Percentiles rank a stretch among this genome's conserved stretches.
Conservation (phyloP, 2,888 invertebrate genomes). For the Heteromurus nitidus region DNA sequence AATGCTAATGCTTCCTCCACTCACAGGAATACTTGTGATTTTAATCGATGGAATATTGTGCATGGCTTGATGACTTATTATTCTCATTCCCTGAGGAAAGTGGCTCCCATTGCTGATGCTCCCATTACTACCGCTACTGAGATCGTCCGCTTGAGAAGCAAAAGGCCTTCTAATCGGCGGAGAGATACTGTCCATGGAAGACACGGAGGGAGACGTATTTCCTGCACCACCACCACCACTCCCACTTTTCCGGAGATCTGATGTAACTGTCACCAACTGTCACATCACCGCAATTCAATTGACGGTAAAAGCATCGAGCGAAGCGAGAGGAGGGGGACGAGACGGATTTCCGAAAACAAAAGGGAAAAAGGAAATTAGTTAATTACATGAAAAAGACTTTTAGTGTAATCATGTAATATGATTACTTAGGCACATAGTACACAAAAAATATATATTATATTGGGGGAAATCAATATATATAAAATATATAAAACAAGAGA, state of each 20-base stretch:
- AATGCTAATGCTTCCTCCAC: constrained; percentile 59
- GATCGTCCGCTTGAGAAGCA: constrained; percentile 44
- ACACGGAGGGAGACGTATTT: constrained; percentile 43
- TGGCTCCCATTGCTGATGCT: constrained; percentile 1
- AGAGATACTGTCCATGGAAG: constrained; percentile 48
- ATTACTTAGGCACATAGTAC: background rate
- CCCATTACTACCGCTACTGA: constrained; percentile 10
- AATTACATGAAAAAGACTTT: constrained; percentile 52
- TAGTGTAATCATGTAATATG: constrained; percentile 44
- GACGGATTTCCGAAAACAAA: background rate
- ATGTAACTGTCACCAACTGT: constrained; percentile 66
- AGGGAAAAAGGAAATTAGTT: constrained; percentile 47
- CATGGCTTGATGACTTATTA: constrained; percentile 9
- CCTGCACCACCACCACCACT: background rate
- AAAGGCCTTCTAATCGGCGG: constrained; percentile 39
- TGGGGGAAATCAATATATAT: too few species aligned
- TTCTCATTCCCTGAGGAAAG: constrained; percentile 21
- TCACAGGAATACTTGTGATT: constrained; percentile 49
- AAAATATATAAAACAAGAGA: too few species aligned
- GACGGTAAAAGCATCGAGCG: constrained; percentile 14
- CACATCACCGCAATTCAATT: constrained; percentile 56
- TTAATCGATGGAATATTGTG: constrained; percentile 28
- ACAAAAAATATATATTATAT: constrained; percentile 4
- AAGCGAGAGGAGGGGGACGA: background rate
- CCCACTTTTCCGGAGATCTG: constrained; percentile 58